Evolutionary conservation across 2,113 vertebrate genomes (phyloP).

Genomic region (Channa maculata): DNA sequence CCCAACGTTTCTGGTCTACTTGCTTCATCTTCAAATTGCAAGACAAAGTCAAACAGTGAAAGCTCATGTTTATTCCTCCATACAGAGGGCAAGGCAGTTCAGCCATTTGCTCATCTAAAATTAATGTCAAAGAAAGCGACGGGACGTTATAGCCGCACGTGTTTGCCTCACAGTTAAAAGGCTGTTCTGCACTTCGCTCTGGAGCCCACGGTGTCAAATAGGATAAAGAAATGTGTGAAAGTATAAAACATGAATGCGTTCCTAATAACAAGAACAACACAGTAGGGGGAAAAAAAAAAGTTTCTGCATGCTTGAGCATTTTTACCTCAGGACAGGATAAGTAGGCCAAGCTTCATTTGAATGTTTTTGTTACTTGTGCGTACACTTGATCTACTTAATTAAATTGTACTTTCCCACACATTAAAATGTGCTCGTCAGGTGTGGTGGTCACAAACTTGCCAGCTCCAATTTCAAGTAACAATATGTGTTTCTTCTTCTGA

Average conservation of each 20-base stretch:
- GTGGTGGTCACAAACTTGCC: neutral
- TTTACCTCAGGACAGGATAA: slow-evolving; percentile 69
- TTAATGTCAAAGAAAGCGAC: slow-evolving; percentile 67
- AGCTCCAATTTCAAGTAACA: neutral
- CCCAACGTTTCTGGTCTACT: slow-evolving; percentile 55
- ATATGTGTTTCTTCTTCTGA: slow-evolving; percentile 1
- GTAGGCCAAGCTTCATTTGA: slow-evolving; percentile 76
- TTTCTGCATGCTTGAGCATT: slow-evolving; percentile 60
- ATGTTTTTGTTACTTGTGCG: slow-evolving; percentile 40
- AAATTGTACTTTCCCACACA: slow-evolving; percentile 8
- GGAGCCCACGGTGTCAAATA: slow-evolving; percentile 67
- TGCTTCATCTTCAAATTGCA: slow-evolving; percentile 50
- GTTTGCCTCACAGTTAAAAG: slow-evolving; percentile 68
- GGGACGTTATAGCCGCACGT: slow-evolving; percentile 70
- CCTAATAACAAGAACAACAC: slow-evolving; percentile 61
- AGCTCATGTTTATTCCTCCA: slow-evolving; percentile 61
- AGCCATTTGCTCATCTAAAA: slow-evolving; percentile 74
- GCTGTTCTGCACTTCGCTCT: slow-evolving; percentile 48
- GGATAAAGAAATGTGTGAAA: slow-evolving; percentile 67
- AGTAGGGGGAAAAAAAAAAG: slow-evolving; percentile 10
- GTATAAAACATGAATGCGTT: slow-evolving; percentile 53
- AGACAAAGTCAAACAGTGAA: slow-evolving; percentile 46
- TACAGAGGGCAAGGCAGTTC: slow-evolving; percentile 52
- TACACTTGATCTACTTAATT: slow-evolving; percentile 43
- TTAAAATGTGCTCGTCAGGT: slow-evolving; percentile 35